Evolutionary conservation across 1,140 invertebrate genomes (phyloP), one percentile per base, ranked within the genome.

Genomic region (Lepidostoma basale): DNA sequence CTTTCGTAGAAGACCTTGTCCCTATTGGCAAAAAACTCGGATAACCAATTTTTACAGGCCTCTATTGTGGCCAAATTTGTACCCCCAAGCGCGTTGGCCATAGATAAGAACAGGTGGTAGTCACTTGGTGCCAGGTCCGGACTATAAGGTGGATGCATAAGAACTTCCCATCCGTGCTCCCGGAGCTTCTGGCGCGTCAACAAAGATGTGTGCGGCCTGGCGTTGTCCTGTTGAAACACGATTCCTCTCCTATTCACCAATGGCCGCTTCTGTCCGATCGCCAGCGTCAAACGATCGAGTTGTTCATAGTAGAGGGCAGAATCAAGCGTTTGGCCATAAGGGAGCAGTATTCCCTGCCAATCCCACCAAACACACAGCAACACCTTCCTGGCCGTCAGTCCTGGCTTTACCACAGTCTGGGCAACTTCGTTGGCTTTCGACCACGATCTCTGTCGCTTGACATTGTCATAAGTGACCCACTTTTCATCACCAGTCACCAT

Each of bases 11-110:
- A 45, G 3, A 12, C 42, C 42, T 45, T 18, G 42, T 45, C 42
- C 42, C 42, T 45, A 45, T 45, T 45, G 42, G 42, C 42, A 45
- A 16, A 45, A n/a, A 45, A 45, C 42, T 45, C 42, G 42, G 42
- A 45, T 18, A 45, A 45, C 12, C 42, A 45, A 45, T 45, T 45
- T 45, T 45, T 18, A 45, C 42, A 45, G 42, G 42, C 42, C 42
- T 45, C 42, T 45, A 45, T 45, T 45, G 42, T 16, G 42, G 42
- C 12, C 42, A 16, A 45, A 45, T 45, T 45, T 45, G 42, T 16
- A 45, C 42, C 12, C 42, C 42, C 14, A 45, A 45, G 42, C 42
- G 42, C 42, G 42, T 45, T 45, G 42, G 42, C 42, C 42, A 45
- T 45, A 45, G 1, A 45, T 18, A 45, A 18, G 6, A 45, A 45